Percentiles rank a stretch among this genome's conserved stretches.
These are phyloP conservation scores for Liolophura sinensis DNA, from an alignment of 1,140 invertebrate species.

Conservation along the genomic window DNA sequence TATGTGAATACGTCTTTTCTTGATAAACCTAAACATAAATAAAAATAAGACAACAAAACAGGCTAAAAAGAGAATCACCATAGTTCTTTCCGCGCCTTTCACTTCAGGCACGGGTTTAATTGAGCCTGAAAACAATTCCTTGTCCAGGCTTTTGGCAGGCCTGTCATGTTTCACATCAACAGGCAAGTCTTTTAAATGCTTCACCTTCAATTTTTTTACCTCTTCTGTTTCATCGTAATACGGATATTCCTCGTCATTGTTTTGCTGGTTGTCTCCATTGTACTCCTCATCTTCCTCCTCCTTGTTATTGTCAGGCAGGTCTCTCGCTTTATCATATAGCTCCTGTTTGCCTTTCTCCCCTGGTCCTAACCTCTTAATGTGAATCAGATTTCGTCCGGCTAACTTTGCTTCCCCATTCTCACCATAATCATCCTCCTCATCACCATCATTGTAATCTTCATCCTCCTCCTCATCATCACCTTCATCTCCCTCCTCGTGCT, in stretches of 20 bases:
- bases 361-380: too few species aligned
- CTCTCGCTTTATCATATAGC: too few species aligned
- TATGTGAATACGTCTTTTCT: conserved; percentile 38
- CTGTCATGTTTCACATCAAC: not conserved
- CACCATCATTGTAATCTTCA: conserved; percentile 17
- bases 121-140: not conserved
- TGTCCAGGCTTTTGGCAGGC: too few species aligned
- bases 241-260: not conserved
- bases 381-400: too few species aligned
- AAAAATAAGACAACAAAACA: conserved; percentile 32
- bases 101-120: not conserved
- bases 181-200: not conserved
- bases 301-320: not conserved
- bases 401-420: too few species aligned
- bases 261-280: not conserved
- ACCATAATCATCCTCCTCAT: conserved; percentile 11
- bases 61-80: conserved; percentile 23
- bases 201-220: not conserved
- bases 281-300: not conserved
- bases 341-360: too few species aligned
- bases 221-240: not conserved
- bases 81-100: conserved; percentile 3
- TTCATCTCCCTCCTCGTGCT: conserved; percentile 8
- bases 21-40: conserved; percentile 39
- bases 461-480: conserved; percentile 20